phyloP scores from a whole-genome alignment of 2,797 vertebrate genomes.

The Mormyrus hasselquistii region DNA sequence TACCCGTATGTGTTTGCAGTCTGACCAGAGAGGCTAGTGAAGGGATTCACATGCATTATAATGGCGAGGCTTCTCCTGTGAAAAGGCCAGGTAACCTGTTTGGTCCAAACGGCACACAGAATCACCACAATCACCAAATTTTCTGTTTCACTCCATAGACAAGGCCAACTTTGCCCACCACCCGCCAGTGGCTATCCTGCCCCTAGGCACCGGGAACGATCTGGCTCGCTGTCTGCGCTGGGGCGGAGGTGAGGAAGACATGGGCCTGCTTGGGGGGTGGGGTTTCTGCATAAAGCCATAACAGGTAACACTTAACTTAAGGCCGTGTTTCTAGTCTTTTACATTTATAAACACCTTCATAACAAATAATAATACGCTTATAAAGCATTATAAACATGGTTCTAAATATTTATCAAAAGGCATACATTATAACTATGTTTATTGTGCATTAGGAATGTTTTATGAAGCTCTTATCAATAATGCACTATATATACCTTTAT shows the following conservation, averaged over 20 bases:
- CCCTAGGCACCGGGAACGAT: slow-evolving; percentile 89
- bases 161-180: slow-evolving; percentile 74
- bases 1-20: not conserved
- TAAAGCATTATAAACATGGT: not conserved
- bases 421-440: not conserved
- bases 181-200: slow-evolving; percentile 82
- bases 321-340: not conserved
- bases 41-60: not conserved
- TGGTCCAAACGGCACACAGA: not conserved
- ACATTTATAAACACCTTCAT: not conserved
- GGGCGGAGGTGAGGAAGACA: slow-evolving; percentile 80
- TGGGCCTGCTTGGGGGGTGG: slow-evolving; percentile 10
- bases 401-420: not conserved
- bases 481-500: not conserved
- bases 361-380: not conserved
- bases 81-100: not conserved
- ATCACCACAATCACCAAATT: not conserved
- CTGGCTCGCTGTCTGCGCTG: slow-evolving; percentile 87
- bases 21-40: not conserved
- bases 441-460: not conserved
- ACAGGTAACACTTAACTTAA: not conserved
- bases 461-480: not conserved
- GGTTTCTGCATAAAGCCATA: not conserved
- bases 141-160: slow-evolving; percentile 57
- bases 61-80: not conserved